Conservation (phyloP, 2,113 vertebrate genomes). For the Isurus oxyrinchus region DNA sequence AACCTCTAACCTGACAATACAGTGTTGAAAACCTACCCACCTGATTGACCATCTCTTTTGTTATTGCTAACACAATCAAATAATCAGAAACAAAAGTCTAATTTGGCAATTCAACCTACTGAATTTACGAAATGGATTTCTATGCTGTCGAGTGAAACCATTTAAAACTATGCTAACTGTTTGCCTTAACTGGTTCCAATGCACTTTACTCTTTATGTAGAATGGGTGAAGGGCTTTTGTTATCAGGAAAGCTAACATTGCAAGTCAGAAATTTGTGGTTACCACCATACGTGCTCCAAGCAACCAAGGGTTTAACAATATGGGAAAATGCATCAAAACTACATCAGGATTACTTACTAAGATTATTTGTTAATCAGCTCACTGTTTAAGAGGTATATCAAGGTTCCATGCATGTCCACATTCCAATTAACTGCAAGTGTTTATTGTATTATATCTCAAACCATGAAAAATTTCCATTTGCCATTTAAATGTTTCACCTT, state of each 20-base stretch:
- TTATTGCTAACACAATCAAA: not conserved
- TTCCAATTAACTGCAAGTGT: not conserved
- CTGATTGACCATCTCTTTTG: not conserved
- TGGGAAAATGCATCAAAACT: not conserved
- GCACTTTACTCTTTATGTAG: not conserved
- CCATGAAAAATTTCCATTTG: not conserved
- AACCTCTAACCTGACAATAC: not conserved
- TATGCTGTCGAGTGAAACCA: not conserved
- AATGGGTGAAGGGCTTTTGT: not conserved
- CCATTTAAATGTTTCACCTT: not conserved
- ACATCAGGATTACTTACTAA: not conserved
- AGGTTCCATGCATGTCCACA: not conserved
- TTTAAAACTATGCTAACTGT: not conserved
- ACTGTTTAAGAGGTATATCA: not conserved
- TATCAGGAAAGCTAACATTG: not conserved
- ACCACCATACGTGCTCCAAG: not conserved
- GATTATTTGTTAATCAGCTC: not conserved
- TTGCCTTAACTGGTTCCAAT: not conserved
- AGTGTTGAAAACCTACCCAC: not conserved
- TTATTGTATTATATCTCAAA: not conserved
- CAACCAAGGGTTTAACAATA: not conserved
- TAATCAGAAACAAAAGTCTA: not conserved
- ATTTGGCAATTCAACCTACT: not conserved
- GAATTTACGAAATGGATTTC: not conserved
- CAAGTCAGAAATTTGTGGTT: not conserved